Conservation (phyloP, 2,113 vertebrate genomes). For the Syngnathus scovelli region DNA sequence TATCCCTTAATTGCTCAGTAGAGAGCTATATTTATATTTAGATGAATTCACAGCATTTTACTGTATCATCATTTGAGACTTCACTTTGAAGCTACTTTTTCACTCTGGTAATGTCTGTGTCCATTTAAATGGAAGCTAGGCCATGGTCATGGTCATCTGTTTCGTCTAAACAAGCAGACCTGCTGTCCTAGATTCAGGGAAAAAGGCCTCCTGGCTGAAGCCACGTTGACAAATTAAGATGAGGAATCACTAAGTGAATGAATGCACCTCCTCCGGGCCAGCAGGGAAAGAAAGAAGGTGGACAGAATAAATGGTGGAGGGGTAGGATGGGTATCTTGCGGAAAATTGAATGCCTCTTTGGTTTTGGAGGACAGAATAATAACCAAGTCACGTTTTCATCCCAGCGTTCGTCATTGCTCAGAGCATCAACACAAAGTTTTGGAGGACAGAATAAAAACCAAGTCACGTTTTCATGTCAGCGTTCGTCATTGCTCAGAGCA, state of each 20-base stretch:
- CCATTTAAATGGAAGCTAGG: neutral
- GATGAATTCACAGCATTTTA: neutral
- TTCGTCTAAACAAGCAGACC: neutral
- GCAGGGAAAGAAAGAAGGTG: constrained; percentile 3
- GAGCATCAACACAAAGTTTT: constrained; percentile 9
- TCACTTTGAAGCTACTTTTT: neutral
- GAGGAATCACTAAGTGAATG: constrained; percentile 19
- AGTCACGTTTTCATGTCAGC: constrained; percentile 41
- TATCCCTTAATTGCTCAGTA: neutral
- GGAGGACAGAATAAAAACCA: constrained; percentile 19
- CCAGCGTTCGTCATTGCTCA: constrained; percentile 21
- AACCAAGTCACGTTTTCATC: constrained; percentile 42
- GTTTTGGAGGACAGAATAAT: constrained; percentile 23
- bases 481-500: constrained; percentile 16
- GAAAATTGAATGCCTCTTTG: constrained; percentile 33
- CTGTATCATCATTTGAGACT: neutral
- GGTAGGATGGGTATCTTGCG: constrained; percentile 5
- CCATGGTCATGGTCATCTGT: neutral
- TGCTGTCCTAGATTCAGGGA: constrained; percentile 45
- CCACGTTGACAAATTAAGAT: constrained; percentile 33
- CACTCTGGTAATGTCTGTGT: neutral
- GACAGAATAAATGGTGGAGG: neutral
- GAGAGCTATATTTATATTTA: neutral
- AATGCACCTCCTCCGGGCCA: constrained; percentile 26
- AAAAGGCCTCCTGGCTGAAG: constrained; percentile 37